Percentiles rank a stretch among this genome's conserved stretches.
Conservation (phyloP, 64 coral and sea anemone species). For the Dendronephthya gigantea region DNA sequence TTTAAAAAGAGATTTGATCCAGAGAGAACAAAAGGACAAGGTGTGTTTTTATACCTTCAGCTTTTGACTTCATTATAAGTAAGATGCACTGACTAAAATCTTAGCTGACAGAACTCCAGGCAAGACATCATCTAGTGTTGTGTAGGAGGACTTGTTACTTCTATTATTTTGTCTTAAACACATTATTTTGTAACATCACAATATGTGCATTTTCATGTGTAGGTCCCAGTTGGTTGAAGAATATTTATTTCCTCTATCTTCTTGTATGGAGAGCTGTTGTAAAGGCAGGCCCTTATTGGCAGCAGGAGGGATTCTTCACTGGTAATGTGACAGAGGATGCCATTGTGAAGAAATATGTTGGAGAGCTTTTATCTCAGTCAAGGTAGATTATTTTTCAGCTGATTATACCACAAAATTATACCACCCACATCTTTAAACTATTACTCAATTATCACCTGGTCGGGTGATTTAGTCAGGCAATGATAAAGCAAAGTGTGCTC, state of each 20-base stretch:
- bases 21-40: slow-evolving; percentile 64
- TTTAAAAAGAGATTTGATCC: slow-evolving; percentile 75
- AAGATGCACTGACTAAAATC: too few species aligned
- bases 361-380: slow-evolving; percentile 49
- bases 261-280: slow-evolving; percentile 66
- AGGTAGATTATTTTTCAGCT: background rate
- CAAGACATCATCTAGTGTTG: background rate
- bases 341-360: slow-evolving; percentile 30
- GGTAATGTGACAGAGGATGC: slow-evolving; percentile 65
- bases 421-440: background rate
- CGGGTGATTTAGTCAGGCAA: too few species aligned
- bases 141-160: too few species aligned
- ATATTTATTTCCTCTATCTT: slow-evolving; percentile 83
- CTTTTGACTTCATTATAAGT: background rate
- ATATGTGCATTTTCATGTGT: background rate
- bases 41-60: slow-evolving; percentile 28
- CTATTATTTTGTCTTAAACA: too few species aligned
- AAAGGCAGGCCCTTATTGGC: slow-evolving; percentile 68
- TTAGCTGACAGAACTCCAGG: too few species aligned
- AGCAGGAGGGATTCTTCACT: slow-evolving; percentile 72
- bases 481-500: too few species aligned
- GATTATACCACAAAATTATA: too few species aligned
- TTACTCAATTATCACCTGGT: background rate
- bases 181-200: background rate
- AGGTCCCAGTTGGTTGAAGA: slow-evolving; percentile 89